phyloP scores from a whole-genome alignment of 2,888 invertebrate genomes.

The Scaeva pyrastri region DNA sequence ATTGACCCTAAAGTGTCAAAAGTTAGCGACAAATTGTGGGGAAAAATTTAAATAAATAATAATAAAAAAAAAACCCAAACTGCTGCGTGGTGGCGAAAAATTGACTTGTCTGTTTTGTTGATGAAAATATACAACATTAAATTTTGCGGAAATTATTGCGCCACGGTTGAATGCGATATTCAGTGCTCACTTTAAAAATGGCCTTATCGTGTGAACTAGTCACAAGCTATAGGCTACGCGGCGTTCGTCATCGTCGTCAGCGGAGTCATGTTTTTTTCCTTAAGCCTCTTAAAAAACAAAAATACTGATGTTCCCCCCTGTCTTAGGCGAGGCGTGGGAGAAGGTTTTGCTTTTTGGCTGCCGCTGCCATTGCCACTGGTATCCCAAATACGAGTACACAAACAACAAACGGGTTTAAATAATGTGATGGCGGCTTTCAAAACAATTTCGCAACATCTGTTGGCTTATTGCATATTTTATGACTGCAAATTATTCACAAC shows the following conservation, averaged over 20 bases:
- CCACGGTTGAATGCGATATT: conserved; percentile 61
- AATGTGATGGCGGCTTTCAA: conserved; percentile 84
- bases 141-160: conserved; percentile 73
- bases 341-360: conserved; percentile 52
- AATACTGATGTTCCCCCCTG: neutral
- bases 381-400: conserved; percentile 19
- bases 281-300: conserved; percentile 35
- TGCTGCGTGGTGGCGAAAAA: conserved; percentile 56
- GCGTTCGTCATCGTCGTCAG: conserved; percentile 17
- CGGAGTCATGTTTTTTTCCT: conserved; percentile 27
- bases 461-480: conserved; percentile 84
- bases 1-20: conserved; percentile 61
- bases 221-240: neutral
- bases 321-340: conserved; percentile 12
- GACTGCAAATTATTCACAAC: conserved; percentile 84
- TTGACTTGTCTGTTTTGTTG: conserved; percentile 72
- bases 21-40: conserved; percentile 64
- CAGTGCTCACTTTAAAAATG: conserved; percentile 61
- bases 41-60: conserved; percentile 8
- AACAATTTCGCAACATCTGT: conserved; percentile 84
- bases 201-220: conserved; percentile 34
- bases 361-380: conserved; percentile 38
- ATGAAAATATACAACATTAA: conserved; percentile 74
- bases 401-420: conserved; percentile 79
- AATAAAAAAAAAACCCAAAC: conserved; percentile 32